These are phyloP conservation scores for Rhamnusium bicolor DNA, from an alignment of 2,888 invertebrate genomes.

Conservation along the genomic window DNA sequence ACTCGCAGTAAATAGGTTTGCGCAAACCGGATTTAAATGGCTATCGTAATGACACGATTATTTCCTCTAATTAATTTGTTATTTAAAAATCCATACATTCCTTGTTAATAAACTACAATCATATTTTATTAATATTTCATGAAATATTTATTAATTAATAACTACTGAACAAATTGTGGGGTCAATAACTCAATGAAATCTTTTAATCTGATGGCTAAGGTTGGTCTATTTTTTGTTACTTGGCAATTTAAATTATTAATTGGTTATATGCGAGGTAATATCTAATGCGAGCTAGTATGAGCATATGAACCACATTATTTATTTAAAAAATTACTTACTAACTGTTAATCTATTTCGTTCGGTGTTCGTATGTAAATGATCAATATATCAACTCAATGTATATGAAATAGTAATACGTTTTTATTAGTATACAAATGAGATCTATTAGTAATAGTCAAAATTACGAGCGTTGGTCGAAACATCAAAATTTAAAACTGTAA, in stretches of 20 bases:
- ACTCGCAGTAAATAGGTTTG: neutral
- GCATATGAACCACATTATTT: too few species aligned
- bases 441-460: too few species aligned
- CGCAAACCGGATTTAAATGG: constrained; percentile 3
- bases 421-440: too few species aligned
- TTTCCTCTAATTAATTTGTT: neutral
- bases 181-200: neutral
- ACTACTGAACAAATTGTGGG: neutral
- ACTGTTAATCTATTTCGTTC: too few species aligned
- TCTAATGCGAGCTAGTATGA: neutral
- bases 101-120: neutral
- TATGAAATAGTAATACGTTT: too few species aligned
- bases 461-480: too few species aligned
- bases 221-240: neutral
- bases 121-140: neutral
- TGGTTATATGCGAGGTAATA: neutral
- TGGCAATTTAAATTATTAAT: neutral
- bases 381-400: too few species aligned
- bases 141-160: neutral
- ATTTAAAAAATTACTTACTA: too few species aligned
- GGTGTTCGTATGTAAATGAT: too few species aligned
- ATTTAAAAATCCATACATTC: neutral
- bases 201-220: neutral
- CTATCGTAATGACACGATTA: constrained; percentile 10
- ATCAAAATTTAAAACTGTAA: too few species aligned